A percentile compares a stretch with the other conserved stretches of the same genome.
These are phyloP conservation scores for Acanthosepion lycidas DNA, from an alignment of 2,888 invertebrate species.

Conservation along the genomic window DNA sequence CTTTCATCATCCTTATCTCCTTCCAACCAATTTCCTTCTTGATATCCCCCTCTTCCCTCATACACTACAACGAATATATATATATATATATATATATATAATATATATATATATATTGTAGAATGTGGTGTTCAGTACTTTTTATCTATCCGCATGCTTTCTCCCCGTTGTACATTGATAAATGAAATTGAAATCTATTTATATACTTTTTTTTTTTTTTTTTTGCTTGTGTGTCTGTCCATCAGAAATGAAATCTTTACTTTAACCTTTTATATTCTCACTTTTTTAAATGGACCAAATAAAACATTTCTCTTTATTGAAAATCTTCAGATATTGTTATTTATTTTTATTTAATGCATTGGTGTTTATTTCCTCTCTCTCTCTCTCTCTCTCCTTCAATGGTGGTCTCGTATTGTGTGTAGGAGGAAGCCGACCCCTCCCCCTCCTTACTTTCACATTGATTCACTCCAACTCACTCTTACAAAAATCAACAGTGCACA, in stretches of 20 bases:
- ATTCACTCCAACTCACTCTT: background rate
- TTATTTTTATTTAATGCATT: too few species aligned
- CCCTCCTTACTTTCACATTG: background rate
- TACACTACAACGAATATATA: too few species aligned
- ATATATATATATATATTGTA: background rate
- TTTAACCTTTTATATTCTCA: too few species aligned
- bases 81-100: too few species aligned
- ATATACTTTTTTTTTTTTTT: too few species aligned
- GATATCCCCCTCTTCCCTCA: background rate
- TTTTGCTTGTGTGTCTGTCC: too few species aligned
- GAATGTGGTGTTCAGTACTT: background rate
- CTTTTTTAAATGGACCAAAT: too few species aligned
- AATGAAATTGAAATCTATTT: background rate
- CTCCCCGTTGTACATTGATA: background rate
- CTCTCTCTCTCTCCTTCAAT: background rate
- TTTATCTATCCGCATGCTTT: background rate
- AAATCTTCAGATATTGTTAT: too few species aligned
- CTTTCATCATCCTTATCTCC: background rate
- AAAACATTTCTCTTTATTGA: too few species aligned
- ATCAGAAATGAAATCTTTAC: too few species aligned
- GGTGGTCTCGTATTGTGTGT: background rate
- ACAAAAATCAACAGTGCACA: background rate
- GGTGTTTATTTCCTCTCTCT: background rate
- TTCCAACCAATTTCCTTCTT: slow-evolving; percentile 13
- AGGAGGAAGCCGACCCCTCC: background rate